Base-by-base conservation (phyloP, 2,113 vertebrate species). In the Aplodontia rufa region DNA sequence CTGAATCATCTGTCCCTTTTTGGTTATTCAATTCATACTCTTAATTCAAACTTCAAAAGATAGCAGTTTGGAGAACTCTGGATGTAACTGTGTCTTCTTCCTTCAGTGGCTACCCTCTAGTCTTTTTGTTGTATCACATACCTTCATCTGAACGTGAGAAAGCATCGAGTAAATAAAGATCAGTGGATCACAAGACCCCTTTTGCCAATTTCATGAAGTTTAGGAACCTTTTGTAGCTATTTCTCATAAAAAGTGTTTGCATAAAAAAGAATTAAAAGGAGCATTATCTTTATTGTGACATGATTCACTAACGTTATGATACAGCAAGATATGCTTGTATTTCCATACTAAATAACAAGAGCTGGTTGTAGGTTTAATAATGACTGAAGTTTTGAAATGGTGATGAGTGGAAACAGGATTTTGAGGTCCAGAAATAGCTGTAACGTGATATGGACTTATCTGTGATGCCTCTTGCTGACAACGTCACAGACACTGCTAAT, bases 1-100 rank as follows among this genome's bases (percentile, higher is more conserved):
- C 49, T 71, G 42, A 64, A 79, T 17, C 17, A 71, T 62, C 14
- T 91, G 13, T 28, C 3, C 17, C 0, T 22, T n/a, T 3, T 53
- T 60, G 42, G 28, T 64, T 58, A 68, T 49, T 72, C n/a, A 81
- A 53, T 6, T 90, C 14, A 37, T 28, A 72, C 3, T 76, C 49
- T 68, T 83, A 37, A 79, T 64, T 96, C 69, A 90, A 74, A 90
- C 79, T 95, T 42, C 28, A 85, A 89, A 45, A 42, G 26, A 66
- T 16, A 55, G 10, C 8, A 80, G 1, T 45, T 83, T 88, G 47
- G 62, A 76, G 58, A 37, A 85, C n/a, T 89, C 66, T 84, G 47
- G 22, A 60, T 60, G 1, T 47, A 40, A 7, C 71, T 89, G 3
- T 60, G 28, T 47, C 75, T 76, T 64, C 19, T 75, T 93, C 40